phyloP scores from a whole-genome alignment of 2,113 vertebrate species.

The Desmodus rotundus region DNA sequence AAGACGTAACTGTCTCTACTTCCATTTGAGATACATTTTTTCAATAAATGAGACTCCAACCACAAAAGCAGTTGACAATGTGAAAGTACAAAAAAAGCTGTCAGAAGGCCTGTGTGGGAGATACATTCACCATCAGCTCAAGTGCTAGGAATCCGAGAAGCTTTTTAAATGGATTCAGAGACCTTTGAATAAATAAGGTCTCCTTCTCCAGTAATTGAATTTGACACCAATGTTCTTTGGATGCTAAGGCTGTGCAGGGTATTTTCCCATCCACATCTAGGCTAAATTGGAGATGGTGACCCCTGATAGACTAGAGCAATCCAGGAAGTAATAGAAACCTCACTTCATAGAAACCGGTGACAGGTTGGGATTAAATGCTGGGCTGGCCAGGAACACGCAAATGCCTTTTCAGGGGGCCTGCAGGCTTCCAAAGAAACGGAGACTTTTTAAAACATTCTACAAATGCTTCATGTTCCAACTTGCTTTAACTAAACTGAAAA shows the following conservation, averaged over 20 bases:
- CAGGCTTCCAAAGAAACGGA: background rate
- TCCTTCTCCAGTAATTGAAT: slow-evolving; percentile 70
- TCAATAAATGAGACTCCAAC: slow-evolving; percentile 56
- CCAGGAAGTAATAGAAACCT: slow-evolving; percentile 73
- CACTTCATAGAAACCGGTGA: slow-evolving; percentile 69
- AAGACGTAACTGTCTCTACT: slow-evolving; percentile 35
- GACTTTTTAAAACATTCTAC: slow-evolving; percentile 11
- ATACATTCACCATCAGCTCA: slow-evolving; percentile 42
- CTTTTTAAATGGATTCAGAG: slow-evolving; percentile 72
- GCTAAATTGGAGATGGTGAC: slow-evolving; percentile 76
- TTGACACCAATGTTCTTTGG: slow-evolving; percentile 72
- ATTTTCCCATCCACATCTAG: slow-evolving; percentile 70
- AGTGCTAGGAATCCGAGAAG: slow-evolving; percentile 66
- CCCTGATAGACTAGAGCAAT: slow-evolving; percentile 73
- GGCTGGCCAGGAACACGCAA: slow-evolving; percentile 22
- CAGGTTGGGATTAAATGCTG: slow-evolving; percentile 62
- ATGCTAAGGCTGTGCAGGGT: slow-evolving; percentile 46
- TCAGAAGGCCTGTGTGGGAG: slow-evolving; percentile 54
- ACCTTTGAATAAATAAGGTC: slow-evolving; percentile 62
- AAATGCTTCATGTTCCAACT: slow-evolving; percentile 18
- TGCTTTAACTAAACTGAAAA: slow-evolving; percentile 27
- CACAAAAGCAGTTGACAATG: slow-evolving; percentile 58
- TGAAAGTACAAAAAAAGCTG: slow-evolving; percentile 58
- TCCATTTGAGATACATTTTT: slow-evolving; percentile 32
- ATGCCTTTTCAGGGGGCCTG: background rate